A percentile compares a stretch with the other conserved stretches of the same genome.
Evolutionary conservation across 2,113 vertebrate genomes (phyloP).

Genomic region (Osmerus eperlanus): DNA sequence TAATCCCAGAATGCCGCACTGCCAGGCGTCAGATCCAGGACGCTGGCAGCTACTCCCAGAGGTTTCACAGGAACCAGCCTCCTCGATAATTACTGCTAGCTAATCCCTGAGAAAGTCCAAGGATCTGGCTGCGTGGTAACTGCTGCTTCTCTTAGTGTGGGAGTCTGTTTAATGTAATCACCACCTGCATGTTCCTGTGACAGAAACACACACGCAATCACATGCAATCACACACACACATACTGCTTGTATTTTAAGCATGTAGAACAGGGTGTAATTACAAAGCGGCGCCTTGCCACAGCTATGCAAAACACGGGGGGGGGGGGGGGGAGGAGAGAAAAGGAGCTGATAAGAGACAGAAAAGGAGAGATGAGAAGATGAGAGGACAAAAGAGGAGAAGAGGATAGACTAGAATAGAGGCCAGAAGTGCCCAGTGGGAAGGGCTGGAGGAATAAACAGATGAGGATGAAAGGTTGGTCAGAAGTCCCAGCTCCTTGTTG

Average conservation of each 20-base stretch:
- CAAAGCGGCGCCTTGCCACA: conserved; percentile 39
- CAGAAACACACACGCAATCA: conserved; percentile 13
- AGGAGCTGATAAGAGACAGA: neutral
- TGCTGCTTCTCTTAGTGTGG: conserved; percentile 33
- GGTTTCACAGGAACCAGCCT: neutral
- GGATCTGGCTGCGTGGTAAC: conserved; percentile 52
- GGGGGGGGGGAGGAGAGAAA: conserved; percentile 12
- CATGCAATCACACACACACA: neutral
- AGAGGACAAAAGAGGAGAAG: neutral
- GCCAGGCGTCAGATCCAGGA: conserved; percentile 13
- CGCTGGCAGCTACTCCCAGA: neutral
- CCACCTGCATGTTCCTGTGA: conserved; percentile 27
- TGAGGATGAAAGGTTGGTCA: neutral
- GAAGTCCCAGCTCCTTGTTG: too few species aligned
- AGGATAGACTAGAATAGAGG: neutral
- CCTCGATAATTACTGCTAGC: neutral
- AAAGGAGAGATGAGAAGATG: neutral
- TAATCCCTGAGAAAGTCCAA: conserved; percentile 19
- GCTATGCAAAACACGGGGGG: conserved; percentile 31
- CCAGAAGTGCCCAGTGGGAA: neutral
- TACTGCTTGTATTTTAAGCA: conserved; percentile 48
- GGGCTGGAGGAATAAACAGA: conserved; percentile 6
- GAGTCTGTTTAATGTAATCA: conserved; percentile 45
- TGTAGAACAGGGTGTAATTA: conserved; percentile 55
- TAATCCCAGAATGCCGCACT: conserved; percentile 25